Evolutionary conservation across 2,113 vertebrate genomes (phyloP).

Genomic region (Bostrychus sinensis): DNA sequence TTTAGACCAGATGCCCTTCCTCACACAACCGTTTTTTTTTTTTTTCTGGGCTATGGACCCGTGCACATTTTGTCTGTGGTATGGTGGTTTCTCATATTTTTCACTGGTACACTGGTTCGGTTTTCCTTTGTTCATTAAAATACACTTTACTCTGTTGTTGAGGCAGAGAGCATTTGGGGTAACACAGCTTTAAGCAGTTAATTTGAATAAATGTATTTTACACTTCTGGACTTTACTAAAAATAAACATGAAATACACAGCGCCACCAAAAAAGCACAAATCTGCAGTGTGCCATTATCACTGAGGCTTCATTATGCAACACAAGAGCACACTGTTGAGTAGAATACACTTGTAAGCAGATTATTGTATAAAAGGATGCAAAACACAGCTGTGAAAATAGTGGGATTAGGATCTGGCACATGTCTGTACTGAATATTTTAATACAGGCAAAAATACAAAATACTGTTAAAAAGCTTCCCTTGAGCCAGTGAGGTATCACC

Average conservation of each 20-base stretch:
- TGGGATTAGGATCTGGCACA: slow-evolving; percentile 30
- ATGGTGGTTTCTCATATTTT: no score
- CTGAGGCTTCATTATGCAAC: slow-evolving; percentile 32
- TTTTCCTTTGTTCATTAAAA: not conserved
- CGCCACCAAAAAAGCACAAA: slow-evolving; percentile 3
- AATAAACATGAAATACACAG: slow-evolving; percentile 1
- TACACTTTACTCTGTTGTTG: not conserved
- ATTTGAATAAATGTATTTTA: not conserved
- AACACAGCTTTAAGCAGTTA: not conserved
- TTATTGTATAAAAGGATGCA: slow-evolving; percentile 43
- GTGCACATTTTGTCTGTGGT: no score
- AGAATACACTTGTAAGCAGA: slow-evolving; percentile 43
- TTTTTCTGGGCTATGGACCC: no score
- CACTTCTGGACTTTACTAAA: not conserved
- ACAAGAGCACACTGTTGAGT: slow-evolving; percentile 15
- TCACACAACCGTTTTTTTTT: no score
- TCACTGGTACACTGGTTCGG: no score
- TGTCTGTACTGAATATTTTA: slow-evolving; percentile 24
- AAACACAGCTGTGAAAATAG: slow-evolving; percentile 42
- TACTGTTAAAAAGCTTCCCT: slow-evolving; percentile 2
- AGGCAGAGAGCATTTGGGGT: not conserved
- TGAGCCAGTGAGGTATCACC: not conserved
- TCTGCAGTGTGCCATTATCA: slow-evolving; percentile 10
- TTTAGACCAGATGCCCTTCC: no score
- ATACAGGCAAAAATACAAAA: slow-evolving; percentile 1